Conservation (phyloP, 2,113 vertebrate genomes). For the Naja naja region DNA sequence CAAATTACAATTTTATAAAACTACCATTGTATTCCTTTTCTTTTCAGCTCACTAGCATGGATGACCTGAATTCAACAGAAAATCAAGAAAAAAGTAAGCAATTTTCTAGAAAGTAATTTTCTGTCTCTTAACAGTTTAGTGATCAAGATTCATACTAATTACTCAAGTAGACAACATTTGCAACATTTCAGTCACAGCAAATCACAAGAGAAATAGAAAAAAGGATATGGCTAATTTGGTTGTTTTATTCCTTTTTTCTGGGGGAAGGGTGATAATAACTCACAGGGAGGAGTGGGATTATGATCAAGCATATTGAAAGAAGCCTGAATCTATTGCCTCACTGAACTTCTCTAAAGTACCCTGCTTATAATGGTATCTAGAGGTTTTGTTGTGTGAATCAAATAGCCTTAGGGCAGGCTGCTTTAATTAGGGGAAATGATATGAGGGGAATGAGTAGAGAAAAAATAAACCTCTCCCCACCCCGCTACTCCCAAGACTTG, state of each 20-base stretch:
- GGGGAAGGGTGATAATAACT: not conserved
- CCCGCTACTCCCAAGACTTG: not conserved
- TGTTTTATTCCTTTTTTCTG: not conserved
- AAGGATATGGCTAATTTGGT: not conserved
- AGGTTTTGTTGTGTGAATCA: not conserved
- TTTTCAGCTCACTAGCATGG: not conserved
- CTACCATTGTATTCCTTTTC: not conserved
- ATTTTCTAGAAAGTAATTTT: not conserved
- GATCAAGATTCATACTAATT: not conserved
- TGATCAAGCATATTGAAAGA: not conserved
- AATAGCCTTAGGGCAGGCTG: not conserved
- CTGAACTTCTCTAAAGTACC: not conserved
- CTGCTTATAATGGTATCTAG: not conserved
- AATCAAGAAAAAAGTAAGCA: not conserved
- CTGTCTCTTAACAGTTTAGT: not conserved
- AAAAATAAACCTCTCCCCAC: not conserved
- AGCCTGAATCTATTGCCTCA: not conserved
- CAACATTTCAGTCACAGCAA: not conserved
- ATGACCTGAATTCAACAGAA: not conserved
- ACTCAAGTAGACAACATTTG: not conserved
- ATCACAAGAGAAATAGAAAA: not conserved
- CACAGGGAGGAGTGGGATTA: not conserved
- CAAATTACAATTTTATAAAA: slow-evolving; percentile 4
- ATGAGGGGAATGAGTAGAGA: not conserved
- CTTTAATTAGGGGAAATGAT: not conserved